Evolutionary conservation across 2,888 invertebrate species (phyloP), one percentile per base, ranked within the genome.

Genomic region (Seira musarum): DNA sequence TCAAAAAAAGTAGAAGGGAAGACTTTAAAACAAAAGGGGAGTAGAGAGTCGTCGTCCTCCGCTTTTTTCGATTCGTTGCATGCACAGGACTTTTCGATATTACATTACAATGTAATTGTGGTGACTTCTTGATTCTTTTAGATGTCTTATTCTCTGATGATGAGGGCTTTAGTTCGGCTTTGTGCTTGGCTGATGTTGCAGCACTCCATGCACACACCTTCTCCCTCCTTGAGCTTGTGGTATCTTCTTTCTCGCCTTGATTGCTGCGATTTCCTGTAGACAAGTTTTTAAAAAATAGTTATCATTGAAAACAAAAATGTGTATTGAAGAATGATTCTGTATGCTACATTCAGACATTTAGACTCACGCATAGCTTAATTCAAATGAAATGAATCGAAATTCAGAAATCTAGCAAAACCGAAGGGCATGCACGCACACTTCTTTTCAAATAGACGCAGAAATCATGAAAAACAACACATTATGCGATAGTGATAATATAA

Each of bases 261-360:
- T 73, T 73, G 30, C 73, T 73, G 40, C 53, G 19, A 75, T 75
- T 75, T 75, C 75, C 75, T 75, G 75, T 63, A 68, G 46, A 67
- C 66, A 75, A 75, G n/a, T n/a, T n/a, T n/a, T n/a, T n/a, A n/a
- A n/a, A n/a, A n/a, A n/a, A n/a, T n/a, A n/a, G n/a, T n/a, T n/a
- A n/a, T n/a, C n/a, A n/a, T n/a, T n/a, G n/a, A n/a, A n/a, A n/a
- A n/a, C n/a, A n/a, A n/a, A n/a, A n/a, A n/a, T n/a, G n/a, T n/a
- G n/a, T n/a, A n/a, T n/a, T n/a, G n/a, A n/a, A n/a, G n/a, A n/a
- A n/a, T n/a, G n/a, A n/a, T n/a, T n/a, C n/a, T n/a, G n/a, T n/a
- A n/a, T n/a, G n/a, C n/a, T n/a, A n/a, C n/a, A n/a, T n/a, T n/a
- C n/a, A n/a, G n/a, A n/a, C n/a, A n/a, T n/a, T n/a, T n/a, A n/a